Evolutionary conservation across 2,888 invertebrate species (phyloP), one percentile per base, ranked within the genome.

Genomic region (Torymus auratus): DNA sequence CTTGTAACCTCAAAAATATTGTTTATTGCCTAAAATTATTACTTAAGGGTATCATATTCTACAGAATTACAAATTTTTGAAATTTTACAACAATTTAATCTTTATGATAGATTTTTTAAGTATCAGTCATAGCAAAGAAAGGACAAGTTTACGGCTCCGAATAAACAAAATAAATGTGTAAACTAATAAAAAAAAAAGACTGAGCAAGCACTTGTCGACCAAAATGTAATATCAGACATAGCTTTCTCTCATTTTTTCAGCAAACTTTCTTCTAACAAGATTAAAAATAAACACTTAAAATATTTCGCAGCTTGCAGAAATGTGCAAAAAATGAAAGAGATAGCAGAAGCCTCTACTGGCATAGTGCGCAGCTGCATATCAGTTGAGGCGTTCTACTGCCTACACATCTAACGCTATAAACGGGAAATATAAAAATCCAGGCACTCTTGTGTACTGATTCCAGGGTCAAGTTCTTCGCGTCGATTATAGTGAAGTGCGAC

Each of bases 391-490:
- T 41, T 41, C 41, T 28, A 3, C 28, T 41, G 41, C 17, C 60
- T 15, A 56, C 23, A 11, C 28, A 15, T 15, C 28, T 15, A 15
- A 13, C 20, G 17, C 20, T 11, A 17, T 11, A 17, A 15, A 13
- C n/a, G 56, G 20, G 28, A 80, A 74, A 65, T 70, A 71, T 56
- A 61, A 70, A 77, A 73, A 82, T 65, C 65, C 64, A 55, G 79
- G 68, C 72, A 58, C 67, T 68, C 60, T 41, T 41, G 41, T 41
- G 41, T 7, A 7, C 41, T 41, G 41, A 61, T 69, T 61, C 75
- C 78, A 83, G 82, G 76, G 83, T 83, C 83, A 83, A 83, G 81
- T 82, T 83, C 82, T 78, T 70, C 20, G 50, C 17, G 67, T 23
- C 70, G 64, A 78, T 71, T 71, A 71, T n/a, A n/a, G n/a, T n/a